These are phyloP conservation scores for Apodemus speciosus DNA, from an alignment of 2,113 vertebrate genomes.

Conservation along the genomic window DNA sequence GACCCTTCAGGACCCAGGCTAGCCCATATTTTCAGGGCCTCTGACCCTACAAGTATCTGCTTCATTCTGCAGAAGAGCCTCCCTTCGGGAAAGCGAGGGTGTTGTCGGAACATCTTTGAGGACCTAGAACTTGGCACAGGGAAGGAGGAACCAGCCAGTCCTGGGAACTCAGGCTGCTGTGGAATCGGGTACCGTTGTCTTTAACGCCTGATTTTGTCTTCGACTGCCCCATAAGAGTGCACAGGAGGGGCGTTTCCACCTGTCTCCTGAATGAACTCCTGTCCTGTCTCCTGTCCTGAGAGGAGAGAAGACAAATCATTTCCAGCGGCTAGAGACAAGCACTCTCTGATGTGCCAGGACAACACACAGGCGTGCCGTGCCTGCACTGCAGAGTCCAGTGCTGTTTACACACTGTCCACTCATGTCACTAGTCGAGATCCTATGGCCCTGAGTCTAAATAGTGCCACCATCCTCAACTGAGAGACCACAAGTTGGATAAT, in stretches of 20 bases:
- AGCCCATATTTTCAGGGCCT: background rate
- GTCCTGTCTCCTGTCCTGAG: background rate
- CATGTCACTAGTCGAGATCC: background rate
- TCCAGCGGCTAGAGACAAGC: background rate
- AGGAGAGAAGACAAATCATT: background rate
- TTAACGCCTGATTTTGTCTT: background rate
- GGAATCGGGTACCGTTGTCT: fast-evolving
- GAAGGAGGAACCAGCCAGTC: background rate
- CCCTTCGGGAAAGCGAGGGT: background rate
- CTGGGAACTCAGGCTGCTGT: background rate
- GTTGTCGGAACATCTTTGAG: background rate
- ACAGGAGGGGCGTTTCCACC: background rate
- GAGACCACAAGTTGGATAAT: background rate
- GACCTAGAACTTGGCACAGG: fast-evolving
- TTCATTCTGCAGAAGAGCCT: background rate
- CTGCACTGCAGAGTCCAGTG: background rate
- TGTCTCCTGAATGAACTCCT: background rate
- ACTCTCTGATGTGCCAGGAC: background rate
- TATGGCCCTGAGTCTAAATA: background rate
- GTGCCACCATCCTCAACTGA: background rate
- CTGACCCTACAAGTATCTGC: background rate
- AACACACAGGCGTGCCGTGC: background rate
- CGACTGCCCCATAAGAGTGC: fast-evolving
- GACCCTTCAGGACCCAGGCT: background rate
- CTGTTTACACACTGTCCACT: background rate